A percentile compares a stretch with the other conserved stretches of the same genome.
phyloP scores from a whole-genome alignment of 2,113 vertebrate species.

The Grammomys dolichurus region DNA sequence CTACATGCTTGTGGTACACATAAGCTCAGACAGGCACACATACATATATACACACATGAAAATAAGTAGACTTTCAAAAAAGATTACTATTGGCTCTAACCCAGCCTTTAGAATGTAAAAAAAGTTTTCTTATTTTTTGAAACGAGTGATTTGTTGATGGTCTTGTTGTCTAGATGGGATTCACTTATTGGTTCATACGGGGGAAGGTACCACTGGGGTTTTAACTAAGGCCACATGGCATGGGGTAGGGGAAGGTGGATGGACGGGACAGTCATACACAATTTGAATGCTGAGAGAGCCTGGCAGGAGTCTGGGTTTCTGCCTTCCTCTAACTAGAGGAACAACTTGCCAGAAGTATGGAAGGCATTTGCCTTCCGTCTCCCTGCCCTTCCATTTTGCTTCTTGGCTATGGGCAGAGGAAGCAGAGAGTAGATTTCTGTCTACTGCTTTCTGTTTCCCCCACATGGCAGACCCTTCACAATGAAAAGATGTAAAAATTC shows the following conservation, averaged over 20 bases:
- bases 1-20: neutral
- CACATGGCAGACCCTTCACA: neutral
- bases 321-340: neutral
- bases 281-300: no score
- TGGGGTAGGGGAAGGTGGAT: neutral
- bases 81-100: neutral
- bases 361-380: neutral
- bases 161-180: neutral
- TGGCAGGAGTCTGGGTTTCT: no score
- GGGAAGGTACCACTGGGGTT: neutral
- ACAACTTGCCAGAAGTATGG: no score
- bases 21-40: neutral
- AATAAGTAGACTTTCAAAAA: neutral
- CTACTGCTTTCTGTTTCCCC: neutral
- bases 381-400: neutral
- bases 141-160: neutral
- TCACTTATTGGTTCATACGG: conserved; percentile 17
- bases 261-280: no score
- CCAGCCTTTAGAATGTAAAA: neutral
- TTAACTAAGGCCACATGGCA: neutral
- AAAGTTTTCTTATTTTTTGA: neutral
- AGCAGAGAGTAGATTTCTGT: neutral
- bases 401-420: neutral
- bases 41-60: neutral
- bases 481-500: no score